Evolutionary conservation across 2,113 vertebrate species (phyloP).

Genomic region (Nettapus auritus): DNA sequence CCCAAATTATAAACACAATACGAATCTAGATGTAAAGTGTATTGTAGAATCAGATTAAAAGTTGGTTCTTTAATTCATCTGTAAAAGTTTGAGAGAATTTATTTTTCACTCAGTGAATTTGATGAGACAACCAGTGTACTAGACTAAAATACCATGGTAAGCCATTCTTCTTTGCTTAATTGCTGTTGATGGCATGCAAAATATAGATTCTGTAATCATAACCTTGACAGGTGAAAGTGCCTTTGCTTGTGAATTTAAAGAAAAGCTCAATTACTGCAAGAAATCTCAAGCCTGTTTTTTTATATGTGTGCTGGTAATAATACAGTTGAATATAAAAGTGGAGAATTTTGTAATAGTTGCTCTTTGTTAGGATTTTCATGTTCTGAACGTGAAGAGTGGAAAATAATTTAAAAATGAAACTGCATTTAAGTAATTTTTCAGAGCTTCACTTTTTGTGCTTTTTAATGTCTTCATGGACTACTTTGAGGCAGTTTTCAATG

Average conservation of each 20-base stretch:
- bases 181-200: neutral
- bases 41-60: neutral
- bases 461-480: neutral
- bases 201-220: neutral
- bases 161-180: neutral
- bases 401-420: neutral
- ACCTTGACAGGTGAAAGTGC: neutral
- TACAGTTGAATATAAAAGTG: neutral
- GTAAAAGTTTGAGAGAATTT: neutral
- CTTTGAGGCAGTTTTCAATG: neutral
- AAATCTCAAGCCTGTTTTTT: neutral
- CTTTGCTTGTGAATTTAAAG: neutral
- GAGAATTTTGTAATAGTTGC: neutral
- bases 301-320: neutral
- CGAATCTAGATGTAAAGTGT: neutral
- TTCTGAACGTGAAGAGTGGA: neutral
- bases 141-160: neutral
- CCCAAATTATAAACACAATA: neutral
- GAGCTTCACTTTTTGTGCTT: neutral
- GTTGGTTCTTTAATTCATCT: neutral
- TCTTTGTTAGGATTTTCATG: neutral
- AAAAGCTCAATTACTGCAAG: neutral
- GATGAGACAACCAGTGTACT: neutral
- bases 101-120: neutral
- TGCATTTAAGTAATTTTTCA: neutral